Evolutionary conservation across 2,797 vertebrate species (phyloP).

Genomic region (Enteromius afrohamiltoni): DNA sequence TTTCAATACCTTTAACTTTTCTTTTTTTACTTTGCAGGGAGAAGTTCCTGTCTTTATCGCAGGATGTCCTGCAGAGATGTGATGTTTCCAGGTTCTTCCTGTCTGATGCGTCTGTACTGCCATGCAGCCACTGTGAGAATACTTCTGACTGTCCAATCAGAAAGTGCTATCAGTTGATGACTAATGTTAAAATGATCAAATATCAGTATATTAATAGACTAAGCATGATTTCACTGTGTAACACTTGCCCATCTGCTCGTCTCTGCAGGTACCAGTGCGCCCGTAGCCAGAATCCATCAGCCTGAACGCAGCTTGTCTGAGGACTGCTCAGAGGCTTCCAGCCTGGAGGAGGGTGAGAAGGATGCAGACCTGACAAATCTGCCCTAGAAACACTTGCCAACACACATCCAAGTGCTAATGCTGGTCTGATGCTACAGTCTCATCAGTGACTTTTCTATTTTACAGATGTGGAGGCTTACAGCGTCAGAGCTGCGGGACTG

Average conservation of each 20-base stretch:
- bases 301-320: slow-evolving; percentile 69
- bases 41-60: slow-evolving; percentile 81
- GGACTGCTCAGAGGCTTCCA: slow-evolving; percentile 88
- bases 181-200: background rate
- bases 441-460: background rate
- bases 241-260: slow-evolving; percentile 24
- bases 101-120: slow-evolving; percentile 75
- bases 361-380: slow-evolving; percentile 17
- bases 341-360: slow-evolving; percentile 85
- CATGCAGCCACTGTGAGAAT: slow-evolving; percentile 80
- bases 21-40: slow-evolving; percentile 71
- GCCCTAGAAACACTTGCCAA: slow-evolving; percentile 8
- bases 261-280: slow-evolving; percentile 55
- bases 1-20: background rate
- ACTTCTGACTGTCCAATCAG: background rate
- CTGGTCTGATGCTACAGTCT: background rate
- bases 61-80: slow-evolving; percentile 83
- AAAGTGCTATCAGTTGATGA: background rate
- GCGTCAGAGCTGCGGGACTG: slow-evolving; percentile 71
- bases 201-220: background rate
- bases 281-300: slow-evolving; percentile 54
- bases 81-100: slow-evolving; percentile 80
- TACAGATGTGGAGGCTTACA: slow-evolving; percentile 54
- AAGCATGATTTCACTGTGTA: background rate
- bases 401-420: background rate